A percentile compares a stretch with the other conserved stretches of the same genome.
phyloP scores from a whole-genome alignment of 2,113 vertebrate genomes.

The Podarcis cretensis region DNA sequence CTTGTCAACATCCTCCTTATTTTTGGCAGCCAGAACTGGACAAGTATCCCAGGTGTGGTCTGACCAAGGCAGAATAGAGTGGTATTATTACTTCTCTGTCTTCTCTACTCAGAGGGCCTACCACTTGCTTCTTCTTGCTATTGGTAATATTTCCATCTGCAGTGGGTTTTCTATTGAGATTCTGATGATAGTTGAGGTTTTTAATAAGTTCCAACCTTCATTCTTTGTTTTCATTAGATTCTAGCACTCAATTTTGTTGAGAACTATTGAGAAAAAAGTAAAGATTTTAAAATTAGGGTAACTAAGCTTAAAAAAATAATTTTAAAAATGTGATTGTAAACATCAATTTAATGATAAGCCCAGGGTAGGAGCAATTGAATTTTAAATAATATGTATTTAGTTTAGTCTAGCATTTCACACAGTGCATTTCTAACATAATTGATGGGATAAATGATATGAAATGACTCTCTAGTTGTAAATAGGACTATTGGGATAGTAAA shows the following conservation, averaged over 20 bases:
- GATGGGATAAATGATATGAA: slow-evolving; percentile 19
- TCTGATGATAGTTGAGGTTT: not conserved
- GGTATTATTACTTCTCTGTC: too few relatives aligned
- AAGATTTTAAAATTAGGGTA: not conserved
- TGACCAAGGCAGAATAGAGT: too few relatives aligned
- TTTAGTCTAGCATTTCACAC: not conserved
- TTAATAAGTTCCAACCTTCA: not conserved
- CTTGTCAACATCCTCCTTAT: too few relatives aligned
- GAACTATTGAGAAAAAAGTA: not conserved
- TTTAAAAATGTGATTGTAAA: not conserved
- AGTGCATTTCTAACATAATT: slow-evolving; percentile 23
- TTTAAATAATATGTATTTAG: not conserved
- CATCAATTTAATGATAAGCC: not conserved
- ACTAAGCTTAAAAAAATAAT: not conserved
- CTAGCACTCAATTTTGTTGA: not conserved
- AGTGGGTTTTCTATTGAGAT: not conserved
- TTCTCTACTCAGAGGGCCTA: too few relatives aligned
- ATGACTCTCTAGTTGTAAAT: slow-evolving; percentile 25
- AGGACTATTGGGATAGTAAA: slow-evolving; percentile 19
- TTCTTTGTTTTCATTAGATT: not conserved
- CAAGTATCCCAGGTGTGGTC: too few relatives aligned
- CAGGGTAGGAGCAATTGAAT: not conserved
- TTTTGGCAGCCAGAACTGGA: too few relatives aligned
- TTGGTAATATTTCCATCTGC: too few relatives aligned
- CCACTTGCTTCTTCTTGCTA: too few relatives aligned